These are phyloP conservation scores for Bovichtus variegatus DNA, from an alignment of 2,797 vertebrate species.

Conservation along the genomic window DNA sequence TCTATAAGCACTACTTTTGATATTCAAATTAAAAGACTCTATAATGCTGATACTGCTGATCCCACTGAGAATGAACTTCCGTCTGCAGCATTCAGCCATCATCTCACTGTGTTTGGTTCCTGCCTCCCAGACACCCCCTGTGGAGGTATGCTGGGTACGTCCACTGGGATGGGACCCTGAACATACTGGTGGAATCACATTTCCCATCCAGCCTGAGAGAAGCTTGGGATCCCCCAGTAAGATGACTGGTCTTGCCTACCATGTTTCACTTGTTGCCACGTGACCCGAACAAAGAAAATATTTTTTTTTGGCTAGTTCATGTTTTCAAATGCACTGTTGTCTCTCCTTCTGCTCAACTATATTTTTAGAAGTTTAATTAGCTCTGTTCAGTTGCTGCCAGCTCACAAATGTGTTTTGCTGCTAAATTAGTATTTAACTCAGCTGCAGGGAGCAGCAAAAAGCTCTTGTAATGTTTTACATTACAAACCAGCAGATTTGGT, in stretches of 20 bases:
- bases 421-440: conserved; percentile 26
- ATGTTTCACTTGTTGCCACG: neutral
- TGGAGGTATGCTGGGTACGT: neutral
- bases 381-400: conserved; percentile 10
- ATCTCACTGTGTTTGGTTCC: conserved; percentile 8
- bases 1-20: neutral
- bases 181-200: conserved; percentile 6
- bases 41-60: neutral
- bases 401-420: conserved; percentile 3
- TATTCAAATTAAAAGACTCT: neutral
- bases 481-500: conserved; percentile 20
- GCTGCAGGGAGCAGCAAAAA: conserved; percentile 25
- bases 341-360: conserved; percentile 1
- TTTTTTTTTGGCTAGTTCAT: neutral
- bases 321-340: neutral
- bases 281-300: conserved; percentile 8
- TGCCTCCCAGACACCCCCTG: too few relatives aligned
- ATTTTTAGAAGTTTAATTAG: conserved; percentile 37
- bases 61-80: neutral
- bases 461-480: conserved; percentile 14
- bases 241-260: neutral
- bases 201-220: neutral
- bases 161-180: neutral
- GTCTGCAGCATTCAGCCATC: neutral
- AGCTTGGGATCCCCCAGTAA: neutral